Evolutionary conservation across 2,113 vertebrate genomes (phyloP), one percentile per base, ranked within the genome.

Genomic region (Ginglymostoma cirratum): DNA sequence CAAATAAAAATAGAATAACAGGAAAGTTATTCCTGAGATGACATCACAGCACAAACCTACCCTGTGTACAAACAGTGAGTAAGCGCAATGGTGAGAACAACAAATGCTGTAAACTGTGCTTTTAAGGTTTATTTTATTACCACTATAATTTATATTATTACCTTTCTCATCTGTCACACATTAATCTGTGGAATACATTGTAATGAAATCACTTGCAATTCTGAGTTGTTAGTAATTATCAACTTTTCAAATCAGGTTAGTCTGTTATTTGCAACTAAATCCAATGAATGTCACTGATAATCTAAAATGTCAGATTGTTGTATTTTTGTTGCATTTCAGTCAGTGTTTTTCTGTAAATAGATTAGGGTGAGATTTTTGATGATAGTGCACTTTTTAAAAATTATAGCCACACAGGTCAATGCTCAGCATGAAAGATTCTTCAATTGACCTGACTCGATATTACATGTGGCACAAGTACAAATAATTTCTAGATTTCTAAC

Each of bases 241-340:
- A 93, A 38, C 34, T 66, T 93, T 67, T 67, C n/a, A 45, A 38
- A n/a, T 93, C 61, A 66, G 61, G 7, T 66, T 65, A 93, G 19
- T 42, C 89, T 8, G 5, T 8, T 42, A 66, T 66, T 93, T 93
- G 65, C 17, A 67, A 8, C 34, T 61, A 17, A n/a, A 90, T 61
- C 87, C 87, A 90, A 61, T 94, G 65, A 94, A 69, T 23, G 61
- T 66, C 61, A 38, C 66, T 94, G 65, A 45, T 94, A 94, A 69
- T n/a, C n/a, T n/a, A 70, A 66, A 67, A 70, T 69, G 38, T 42
- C 92, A 67, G 34, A 52, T 61, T 70, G 34, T 94, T 42, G 45
- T 94, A 94, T 94, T 19, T 42, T 94, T 70, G 69, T 94, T 94
- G n/a, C 27, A 94, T 94, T 94, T 94, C 38, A 67, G 65, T 66